Evolutionary conservation across 2,888 invertebrate species (phyloP).

Genomic region (Neoscelio sp.): DNA sequence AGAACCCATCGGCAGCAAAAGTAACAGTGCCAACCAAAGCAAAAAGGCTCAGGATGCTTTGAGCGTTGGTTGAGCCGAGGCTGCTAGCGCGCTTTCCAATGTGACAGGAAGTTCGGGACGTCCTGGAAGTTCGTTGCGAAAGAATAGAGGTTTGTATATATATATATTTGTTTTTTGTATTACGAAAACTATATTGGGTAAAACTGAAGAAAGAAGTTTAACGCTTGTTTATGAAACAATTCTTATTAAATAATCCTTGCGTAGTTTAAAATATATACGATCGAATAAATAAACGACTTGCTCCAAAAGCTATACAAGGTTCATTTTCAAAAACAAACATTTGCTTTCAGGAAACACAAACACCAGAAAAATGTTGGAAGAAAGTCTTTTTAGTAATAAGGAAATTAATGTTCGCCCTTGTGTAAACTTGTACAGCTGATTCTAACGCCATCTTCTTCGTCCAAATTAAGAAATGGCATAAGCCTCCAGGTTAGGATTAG

Average conservation of each 20-base stretch:
- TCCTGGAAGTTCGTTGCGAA: slow-evolving; percentile 71
- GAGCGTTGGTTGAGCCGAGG: slow-evolving; percentile 81
- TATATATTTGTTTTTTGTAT: not conserved
- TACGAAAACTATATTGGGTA: slow-evolving; percentile 22
- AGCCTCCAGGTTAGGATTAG: slow-evolving; percentile 85
- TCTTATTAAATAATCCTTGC: too few relatives aligned
- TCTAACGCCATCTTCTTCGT: slow-evolving; percentile 85
- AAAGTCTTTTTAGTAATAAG: slow-evolving; percentile 80
- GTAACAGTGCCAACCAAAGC: slow-evolving; percentile 70
- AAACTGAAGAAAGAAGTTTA: slow-evolving; percentile 33
- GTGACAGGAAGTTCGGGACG: slow-evolving; percentile 71
- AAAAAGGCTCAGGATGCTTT: slow-evolving; percentile 78
- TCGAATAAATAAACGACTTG: too few relatives aligned
- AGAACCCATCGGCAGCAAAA: not conserved
- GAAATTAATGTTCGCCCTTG: slow-evolving; percentile 86
- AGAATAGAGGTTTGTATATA: slow-evolving; percentile 75
- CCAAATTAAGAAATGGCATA: slow-evolving; percentile 86
- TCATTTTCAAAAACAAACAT: too few relatives aligned
- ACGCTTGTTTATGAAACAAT: too few relatives aligned
- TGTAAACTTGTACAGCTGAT: slow-evolving; percentile 87
- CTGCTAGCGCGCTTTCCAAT: slow-evolving; percentile 79
- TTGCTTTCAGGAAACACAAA: slow-evolving; percentile 70
- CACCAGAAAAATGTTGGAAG: slow-evolving; percentile 54
- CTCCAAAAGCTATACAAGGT: too few relatives aligned
- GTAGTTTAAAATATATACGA: too few relatives aligned